Evolutionary conservation across 2,888 invertebrate species (phyloP), one percentile per base, ranked within the genome.

Genomic region (Bombylius major): DNA sequence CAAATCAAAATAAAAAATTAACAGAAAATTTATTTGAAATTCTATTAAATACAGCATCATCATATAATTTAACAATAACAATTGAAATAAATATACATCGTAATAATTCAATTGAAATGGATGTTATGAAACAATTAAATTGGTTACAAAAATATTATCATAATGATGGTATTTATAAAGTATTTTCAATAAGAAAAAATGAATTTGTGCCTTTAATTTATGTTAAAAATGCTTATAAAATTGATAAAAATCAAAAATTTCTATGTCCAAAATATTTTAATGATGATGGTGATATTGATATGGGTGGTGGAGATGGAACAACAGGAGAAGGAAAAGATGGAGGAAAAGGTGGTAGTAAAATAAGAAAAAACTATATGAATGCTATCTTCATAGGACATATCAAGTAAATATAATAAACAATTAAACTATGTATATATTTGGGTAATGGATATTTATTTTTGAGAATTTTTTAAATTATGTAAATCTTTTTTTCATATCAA

Each of bases 191-290:
- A 54, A 64, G 68, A 36, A 69, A 66, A 45, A 64, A 62, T 8
- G 61, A 62, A 3, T 62, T 69, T 54, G 60, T 78, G 50, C 83
- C 84, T n/a, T 72, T 84, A 42, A 77, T 80, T 63, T 85, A 84
- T 65, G 74, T 84, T 31, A 82, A 82, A 66, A 82, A 83, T 66
- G 82, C 82, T 1, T 82, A 82, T 63, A 76, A 76, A 54, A 73
- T 80, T 44, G 69, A 75, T 12, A 70, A 66, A 5, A 73, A 77
- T 6, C 80, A 81, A 80, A 71, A 69, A 64, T 69, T 71, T 60
- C 57, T 76, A 39, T 64, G 76, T 57, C 65, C 69, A 67, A 70
- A 36, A 76, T 76, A 51, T 69, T 68, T 53, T 60, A 70, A n/a
- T 54, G 39, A 47, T 53, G 34, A 36, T 65, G 11, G 63, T 66